A percentile compares a stretch with the other conserved stretches of the same genome.
Conservation (phyloP, 1,140 invertebrate species). For the Hydropsyche tenuis region DNA sequence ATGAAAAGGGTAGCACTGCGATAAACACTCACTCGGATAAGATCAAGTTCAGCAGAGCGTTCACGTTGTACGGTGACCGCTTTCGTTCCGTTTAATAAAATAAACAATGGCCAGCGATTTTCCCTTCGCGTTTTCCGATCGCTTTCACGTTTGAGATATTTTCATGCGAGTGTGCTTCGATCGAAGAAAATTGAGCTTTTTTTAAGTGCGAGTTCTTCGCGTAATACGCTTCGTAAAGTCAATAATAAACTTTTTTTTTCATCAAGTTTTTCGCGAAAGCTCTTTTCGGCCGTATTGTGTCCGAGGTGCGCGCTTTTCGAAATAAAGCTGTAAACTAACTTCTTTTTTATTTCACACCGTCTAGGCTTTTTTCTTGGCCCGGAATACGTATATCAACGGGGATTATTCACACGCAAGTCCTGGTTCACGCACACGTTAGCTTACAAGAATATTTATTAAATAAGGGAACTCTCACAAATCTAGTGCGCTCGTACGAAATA, state of each 20-base stretch:
- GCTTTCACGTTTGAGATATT: no score
- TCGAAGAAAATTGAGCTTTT: no score
- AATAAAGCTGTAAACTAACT: slow-evolving; percentile 34
- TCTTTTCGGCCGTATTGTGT: neutral
- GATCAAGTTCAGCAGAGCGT: slow-evolving; percentile 37
- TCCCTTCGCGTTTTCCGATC: no score
- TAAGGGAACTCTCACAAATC: slow-evolving; percentile 24
- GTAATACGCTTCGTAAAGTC: neutral
- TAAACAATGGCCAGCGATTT: no score
- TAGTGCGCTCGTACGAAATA: slow-evolving; percentile 2
- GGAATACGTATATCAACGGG: slow-evolving; percentile 39
- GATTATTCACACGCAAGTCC: slow-evolving; percentile 45
- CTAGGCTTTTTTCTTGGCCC: slow-evolving; percentile 30
- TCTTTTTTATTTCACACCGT: slow-evolving; percentile 14
- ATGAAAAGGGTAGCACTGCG: slow-evolving; percentile 35
- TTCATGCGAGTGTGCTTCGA: no score
- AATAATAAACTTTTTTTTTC: slow-evolving; percentile 22
- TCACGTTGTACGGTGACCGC: neutral
- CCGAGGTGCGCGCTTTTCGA: neutral
- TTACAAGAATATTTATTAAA: slow-evolving; percentile 32
- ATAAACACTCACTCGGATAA: slow-evolving; percentile 43
- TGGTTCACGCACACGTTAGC: slow-evolving; percentile 43
- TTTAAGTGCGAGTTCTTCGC: neutral
- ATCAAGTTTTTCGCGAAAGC: slow-evolving; percentile 11
- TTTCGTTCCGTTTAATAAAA: neutral